Percentiles rank a stretch among this genome's conserved stretches.
phyloP scores from a whole-genome alignment of 2,113 vertebrate species.

The Diadophis punctatus region DNA sequence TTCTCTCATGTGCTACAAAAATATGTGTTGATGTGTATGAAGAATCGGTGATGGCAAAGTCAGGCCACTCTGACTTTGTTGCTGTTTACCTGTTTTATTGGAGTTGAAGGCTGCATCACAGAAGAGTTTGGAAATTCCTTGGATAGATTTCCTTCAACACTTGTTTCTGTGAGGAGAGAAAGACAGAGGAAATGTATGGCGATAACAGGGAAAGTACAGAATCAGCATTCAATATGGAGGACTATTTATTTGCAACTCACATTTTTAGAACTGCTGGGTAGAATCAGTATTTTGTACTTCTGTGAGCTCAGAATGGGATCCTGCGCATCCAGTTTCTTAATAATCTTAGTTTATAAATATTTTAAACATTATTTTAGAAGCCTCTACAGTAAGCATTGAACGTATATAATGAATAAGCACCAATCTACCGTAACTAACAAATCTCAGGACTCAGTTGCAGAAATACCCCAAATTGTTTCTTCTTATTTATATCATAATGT shows the following conservation, averaged over 20 bases:
- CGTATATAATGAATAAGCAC: not conserved
- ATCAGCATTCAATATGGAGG: not conserved
- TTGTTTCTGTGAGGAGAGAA: not conserved
- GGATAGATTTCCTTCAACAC: not conserved
- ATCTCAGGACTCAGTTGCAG: not conserved
- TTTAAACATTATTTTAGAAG: not conserved
- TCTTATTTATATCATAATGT: not conserved
- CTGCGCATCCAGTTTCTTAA: not conserved
- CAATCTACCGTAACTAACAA: not conserved
- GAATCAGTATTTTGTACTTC: not conserved
- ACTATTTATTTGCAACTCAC: not conserved
- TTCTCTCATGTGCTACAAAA: not conserved
- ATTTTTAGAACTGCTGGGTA: not conserved
- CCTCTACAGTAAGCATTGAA: not conserved
- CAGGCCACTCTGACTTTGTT: not conserved
- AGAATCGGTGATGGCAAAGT: not conserved
- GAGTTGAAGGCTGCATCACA: not conserved
- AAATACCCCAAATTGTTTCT: not conserved
- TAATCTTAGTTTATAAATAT: not conserved
- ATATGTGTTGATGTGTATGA: not conserved
- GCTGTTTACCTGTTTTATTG: conserved; percentile 3
- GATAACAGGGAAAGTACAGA: not conserved
- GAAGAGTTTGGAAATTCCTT: not conserved
- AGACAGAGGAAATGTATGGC: not conserved
- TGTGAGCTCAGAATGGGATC: not conserved